A percentile compares a stretch with the other conserved stretches of the same genome.
Conservation (phyloP, 2,888 invertebrate genomes). For the Linnaemya vulpina region DNA sequence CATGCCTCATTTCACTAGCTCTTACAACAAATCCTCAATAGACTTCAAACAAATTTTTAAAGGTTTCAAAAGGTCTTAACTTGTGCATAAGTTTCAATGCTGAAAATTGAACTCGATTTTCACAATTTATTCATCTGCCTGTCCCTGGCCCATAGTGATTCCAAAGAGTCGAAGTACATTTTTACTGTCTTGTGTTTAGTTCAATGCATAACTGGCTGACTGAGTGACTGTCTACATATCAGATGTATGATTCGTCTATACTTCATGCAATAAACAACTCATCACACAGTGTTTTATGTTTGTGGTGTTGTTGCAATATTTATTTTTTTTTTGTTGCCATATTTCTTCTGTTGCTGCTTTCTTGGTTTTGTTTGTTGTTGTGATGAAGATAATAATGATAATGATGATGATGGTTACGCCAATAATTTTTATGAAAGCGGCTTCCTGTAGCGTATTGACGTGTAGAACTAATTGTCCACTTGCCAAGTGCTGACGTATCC, state of each 20-base stretch:
- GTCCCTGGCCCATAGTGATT: slow-evolving; percentile 42
- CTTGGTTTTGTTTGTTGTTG: slow-evolving; percentile 43
- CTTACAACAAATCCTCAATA: too few relatives aligned
- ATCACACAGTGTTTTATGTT: slow-evolving; percentile 44
- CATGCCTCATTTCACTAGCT: too few relatives aligned
- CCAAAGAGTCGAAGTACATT: slow-evolving; percentile 26
- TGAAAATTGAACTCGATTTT: too few relatives aligned
- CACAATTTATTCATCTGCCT: not conserved
- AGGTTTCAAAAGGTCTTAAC: too few relatives aligned
- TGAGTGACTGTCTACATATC: slow-evolving; percentile 60
- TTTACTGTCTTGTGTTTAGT: slow-evolving; percentile 36
- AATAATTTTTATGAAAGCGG: slow-evolving; percentile 75
- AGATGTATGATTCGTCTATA: slow-evolving; percentile 62
- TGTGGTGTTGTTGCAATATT: slow-evolving; percentile 37
- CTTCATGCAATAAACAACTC: slow-evolving; percentile 61
- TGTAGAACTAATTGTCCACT: slow-evolving; percentile 82
- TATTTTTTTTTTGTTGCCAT: slow-evolving; percentile 30
- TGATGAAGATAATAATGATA: slow-evolving; percentile 61
- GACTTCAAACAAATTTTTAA: too few relatives aligned
- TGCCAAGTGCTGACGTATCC: slow-evolving; percentile 75
- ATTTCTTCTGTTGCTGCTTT: slow-evolving; percentile 15
- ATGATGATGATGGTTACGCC: slow-evolving; percentile 72
- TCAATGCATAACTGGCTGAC: slow-evolving; percentile 51
- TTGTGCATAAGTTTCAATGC: too few relatives aligned
- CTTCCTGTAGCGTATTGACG: slow-evolving; percentile 81